Base-by-base conservation (phyloP, 2,113 vertebrate genomes). In the Bos indicus region DNA sequence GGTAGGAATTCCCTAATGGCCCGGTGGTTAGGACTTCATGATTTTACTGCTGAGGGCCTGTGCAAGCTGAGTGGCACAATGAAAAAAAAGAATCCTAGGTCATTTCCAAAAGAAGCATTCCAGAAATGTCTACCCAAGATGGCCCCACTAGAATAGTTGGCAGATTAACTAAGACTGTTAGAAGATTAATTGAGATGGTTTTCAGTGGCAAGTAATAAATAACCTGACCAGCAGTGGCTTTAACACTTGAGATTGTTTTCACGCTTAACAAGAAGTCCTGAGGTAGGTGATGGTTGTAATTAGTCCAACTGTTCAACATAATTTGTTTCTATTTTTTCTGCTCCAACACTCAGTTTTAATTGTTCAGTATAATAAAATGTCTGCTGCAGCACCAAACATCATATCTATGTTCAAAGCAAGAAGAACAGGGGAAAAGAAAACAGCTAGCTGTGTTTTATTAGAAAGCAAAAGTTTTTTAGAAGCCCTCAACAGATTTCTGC, bases 311-410 rank as follows among this genome's bases (percentile, higher is more conserved):
- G 19, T 51, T 93, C 12, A n/a, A 77, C 26, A 30, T 87, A 82
- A 82, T 81, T 95, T 46, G 48, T 82, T 80, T 90, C 46, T 95
- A 82, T 36, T 95, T 88, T 94, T 94, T 36, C 88, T 89, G 52
- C n/a, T 52, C 64, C 56, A 78, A 40, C 40, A 88, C 48, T 94
- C 43, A 7, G 25, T 84, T 90, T 95, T 74, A 25, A 11, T 56
- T 95, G 87, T 56, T 93, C 48, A 74, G 21, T 91, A 11, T 25
- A 56, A 96, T 57, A 91, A 86, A 87, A 78, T 91, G 46, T 23
- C 25, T 82, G 33, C 43, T 46, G 17, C 54, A 56, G 25, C 59
- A 81, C 28, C 52, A 62, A 64, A 8, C 80, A 60, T 93, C 21
- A 54, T 43, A 81, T n/a, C 60, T 78, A 57, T 43, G 62, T 51